Conservation (phyloP, 2,888 invertebrate species). For the Lamellibrachia satsuma region DNA sequence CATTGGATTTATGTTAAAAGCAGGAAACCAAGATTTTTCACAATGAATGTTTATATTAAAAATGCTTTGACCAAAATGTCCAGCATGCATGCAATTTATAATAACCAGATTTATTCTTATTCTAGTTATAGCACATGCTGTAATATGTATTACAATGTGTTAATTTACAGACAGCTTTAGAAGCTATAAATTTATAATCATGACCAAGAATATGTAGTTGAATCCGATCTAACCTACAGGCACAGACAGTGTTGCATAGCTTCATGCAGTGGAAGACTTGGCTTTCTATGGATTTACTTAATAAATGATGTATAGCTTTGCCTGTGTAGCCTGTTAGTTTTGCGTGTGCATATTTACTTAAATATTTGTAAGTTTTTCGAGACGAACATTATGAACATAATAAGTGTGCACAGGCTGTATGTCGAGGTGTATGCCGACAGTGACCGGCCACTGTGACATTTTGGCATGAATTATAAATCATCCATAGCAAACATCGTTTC, state of each 20-base stretch:
- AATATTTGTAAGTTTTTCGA: too few relatives aligned
- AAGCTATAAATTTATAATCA: neutral
- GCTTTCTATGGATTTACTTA: neutral
- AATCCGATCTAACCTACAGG: neutral
- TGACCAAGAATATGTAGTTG: neutral
- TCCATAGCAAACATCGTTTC: too few relatives aligned
- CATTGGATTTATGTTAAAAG: neutral
- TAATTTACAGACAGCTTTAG: neutral
- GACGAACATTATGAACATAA: too few relatives aligned
- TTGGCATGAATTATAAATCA: too few relatives aligned
- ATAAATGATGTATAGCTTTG: slow-evolving; percentile 12
- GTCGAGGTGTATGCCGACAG: too few relatives aligned
- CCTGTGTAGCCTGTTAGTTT: neutral
- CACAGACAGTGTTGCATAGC: too few relatives aligned
- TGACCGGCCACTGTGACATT: too few relatives aligned
- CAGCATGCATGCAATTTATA: too few relatives aligned
- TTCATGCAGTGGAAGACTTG: too few relatives aligned
- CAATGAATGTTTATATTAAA: neutral
- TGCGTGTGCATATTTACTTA: neutral
- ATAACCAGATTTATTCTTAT: neutral
- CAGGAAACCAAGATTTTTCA: neutral
- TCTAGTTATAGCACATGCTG: neutral
- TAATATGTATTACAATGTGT: neutral
- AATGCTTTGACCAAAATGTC: neutral
- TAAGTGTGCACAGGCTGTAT: too few relatives aligned